Evolutionary conservation across 2,797 vertebrate species (phyloP).

Genomic region (Delichon dasypus): DNA sequence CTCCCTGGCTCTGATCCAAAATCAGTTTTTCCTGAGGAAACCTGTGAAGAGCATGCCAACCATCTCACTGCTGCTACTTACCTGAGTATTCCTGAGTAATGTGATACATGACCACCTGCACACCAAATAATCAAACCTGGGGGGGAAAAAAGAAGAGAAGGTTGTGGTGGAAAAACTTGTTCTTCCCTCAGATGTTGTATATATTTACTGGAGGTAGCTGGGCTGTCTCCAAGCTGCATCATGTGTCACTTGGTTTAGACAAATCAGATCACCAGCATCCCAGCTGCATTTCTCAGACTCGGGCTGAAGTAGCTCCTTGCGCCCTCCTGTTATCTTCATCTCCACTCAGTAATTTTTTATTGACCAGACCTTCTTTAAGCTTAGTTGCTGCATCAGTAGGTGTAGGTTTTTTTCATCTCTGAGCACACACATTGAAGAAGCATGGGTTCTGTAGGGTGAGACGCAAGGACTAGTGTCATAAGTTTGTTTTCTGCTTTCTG

Average conservation of each 20-base stretch:
- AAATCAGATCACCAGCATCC: background rate
- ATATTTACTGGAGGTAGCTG: background rate
- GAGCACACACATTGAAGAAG: background rate
- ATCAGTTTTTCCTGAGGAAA: background rate
- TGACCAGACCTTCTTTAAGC: background rate
- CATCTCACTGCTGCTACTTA: background rate
- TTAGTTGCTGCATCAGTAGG: background rate
- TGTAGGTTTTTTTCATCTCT: background rate
- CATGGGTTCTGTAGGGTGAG: background rate
- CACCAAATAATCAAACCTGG: background rate
- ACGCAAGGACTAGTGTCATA: background rate
- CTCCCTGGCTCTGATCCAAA: background rate
- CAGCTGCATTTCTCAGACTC: background rate
- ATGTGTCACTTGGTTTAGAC: background rate
- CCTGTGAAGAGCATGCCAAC: background rate
- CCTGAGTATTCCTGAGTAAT: background rate
- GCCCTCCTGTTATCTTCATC: background rate
- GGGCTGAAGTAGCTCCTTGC: background rate
- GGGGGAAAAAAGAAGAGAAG: background rate
- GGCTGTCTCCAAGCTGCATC: background rate
- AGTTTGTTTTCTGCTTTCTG: slow-evolving; percentile 41
- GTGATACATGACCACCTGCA: background rate
- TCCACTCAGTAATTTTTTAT: background rate
- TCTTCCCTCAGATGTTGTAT: background rate
- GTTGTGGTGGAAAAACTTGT: background rate